phyloP scores from a whole-genome alignment of 2,113 vertebrate genomes.

The Marcusenius ussheri region DNA sequence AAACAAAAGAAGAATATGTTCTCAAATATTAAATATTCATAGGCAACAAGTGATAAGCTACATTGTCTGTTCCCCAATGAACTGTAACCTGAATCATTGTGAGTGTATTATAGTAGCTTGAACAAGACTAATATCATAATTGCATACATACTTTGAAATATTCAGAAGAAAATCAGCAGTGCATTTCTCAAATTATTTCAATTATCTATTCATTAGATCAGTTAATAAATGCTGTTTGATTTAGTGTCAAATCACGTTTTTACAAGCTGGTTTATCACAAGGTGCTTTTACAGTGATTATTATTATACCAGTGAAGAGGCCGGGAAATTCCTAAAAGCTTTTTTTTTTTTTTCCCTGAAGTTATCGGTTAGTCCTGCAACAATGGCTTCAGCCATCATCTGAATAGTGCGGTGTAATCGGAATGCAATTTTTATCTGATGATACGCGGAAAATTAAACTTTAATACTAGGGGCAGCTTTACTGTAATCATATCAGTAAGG shows the following conservation, averaged over 20 bases:
- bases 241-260: conserved; percentile 1
- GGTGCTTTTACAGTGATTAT: not conserved
- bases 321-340: not conserved
- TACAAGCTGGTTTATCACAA: conserved; percentile 4
- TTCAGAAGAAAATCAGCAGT: not conserved
- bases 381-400: not conserved
- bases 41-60: not conserved
- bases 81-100: not conserved
- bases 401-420: not conserved
- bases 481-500: conserved; percentile 15
- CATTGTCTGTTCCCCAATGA: not conserved
- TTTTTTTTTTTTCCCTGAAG: not conserved
- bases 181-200: not conserved
- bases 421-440: conserved; percentile 15
- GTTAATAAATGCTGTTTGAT: not conserved
- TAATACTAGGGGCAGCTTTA: conserved; percentile 2
- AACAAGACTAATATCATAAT: not conserved
- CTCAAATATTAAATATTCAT: not conserved
- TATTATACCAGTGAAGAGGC: not conserved
- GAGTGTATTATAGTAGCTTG: not conserved
- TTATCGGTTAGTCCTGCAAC: not conserved
- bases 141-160: not conserved
- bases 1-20: not conserved
- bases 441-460: conserved; percentile 9
- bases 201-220: not conserved